Base-by-base conservation (phyloP, 2,888 invertebrate genomes). In the Sphecodes monilicornis region DNA sequence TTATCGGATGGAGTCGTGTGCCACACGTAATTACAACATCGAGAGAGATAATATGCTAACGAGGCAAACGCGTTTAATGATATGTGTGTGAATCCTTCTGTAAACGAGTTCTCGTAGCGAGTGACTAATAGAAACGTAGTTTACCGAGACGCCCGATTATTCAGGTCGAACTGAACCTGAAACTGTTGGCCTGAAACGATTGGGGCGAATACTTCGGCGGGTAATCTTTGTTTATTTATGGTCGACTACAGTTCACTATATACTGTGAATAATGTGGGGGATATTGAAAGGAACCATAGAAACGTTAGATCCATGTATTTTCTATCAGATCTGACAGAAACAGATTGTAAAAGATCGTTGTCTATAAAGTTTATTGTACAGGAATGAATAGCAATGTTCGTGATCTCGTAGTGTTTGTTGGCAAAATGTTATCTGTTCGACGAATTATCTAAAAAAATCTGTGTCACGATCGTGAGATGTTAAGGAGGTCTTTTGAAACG, bases 41-140 rank as follows among this genome's bases (percentile, higher is more conserved):
- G 84, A 75, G 60, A 72, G 85, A 92, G 93, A 93, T 93, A 93
- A 93, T 93, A 93, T 93, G 93, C 91, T 93, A 93, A 93, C 91
- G 89, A 90, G 88, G 69, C 83, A 77, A 76, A 80, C 88, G 86
- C 85, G 86, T 91, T 91, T 92, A 92, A 93, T 90, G 90, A 88
- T 92, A 92, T 89, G 92, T 92, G 92, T 92, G 93, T 91, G 93
- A 93, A 93, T 92, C 90, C 85, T 68, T 74, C 87, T 80, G 78
- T 76, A 88, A 88, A 88, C 83, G 89, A 88, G 90, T 92, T 92
- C 93, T 92, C 92, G 90, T 90, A 85, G 77, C 82, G 81, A 66
- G 78, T 85, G 86, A 89, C 87, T 88, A 91, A 88, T 79, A 76
- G 79, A 77, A 70, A 64, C 75, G 50, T 46, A 29, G 79, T 78